These are phyloP conservation scores for Austrofundulus limnaeus DNA, from an alignment of 2,113 vertebrate species.

Conservation along the genomic window DNA sequence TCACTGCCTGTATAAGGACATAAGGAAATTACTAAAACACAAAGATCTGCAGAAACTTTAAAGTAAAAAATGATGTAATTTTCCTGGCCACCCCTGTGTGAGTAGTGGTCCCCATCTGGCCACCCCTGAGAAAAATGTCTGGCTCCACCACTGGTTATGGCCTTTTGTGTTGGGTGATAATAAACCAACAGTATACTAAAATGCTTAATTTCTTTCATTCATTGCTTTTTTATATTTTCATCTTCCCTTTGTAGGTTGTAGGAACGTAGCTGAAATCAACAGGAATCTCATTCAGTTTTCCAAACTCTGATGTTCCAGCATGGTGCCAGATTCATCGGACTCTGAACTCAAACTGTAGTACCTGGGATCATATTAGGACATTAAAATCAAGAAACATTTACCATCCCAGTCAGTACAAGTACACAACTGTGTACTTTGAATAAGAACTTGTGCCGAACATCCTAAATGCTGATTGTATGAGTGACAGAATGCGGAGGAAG, in stretches of 20 bases:
- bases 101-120: too few species aligned
- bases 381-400: slow-evolving; percentile 2
- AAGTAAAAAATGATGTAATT: too few species aligned
- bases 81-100: too few species aligned
- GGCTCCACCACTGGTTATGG: too few species aligned
- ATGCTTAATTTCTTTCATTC: neutral
- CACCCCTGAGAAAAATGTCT: too few species aligned
- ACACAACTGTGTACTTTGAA: neutral
- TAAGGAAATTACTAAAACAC: too few species aligned
- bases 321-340: neutral
- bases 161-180: too few species aligned
- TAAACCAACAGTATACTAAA: too few species aligned
- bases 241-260: slow-evolving; percentile 76
- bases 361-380: slow-evolving; percentile 1
- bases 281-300: slow-evolving; percentile 82
- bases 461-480: slow-evolving; percentile 3
- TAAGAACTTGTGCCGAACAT: neutral
- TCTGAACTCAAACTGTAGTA: neutral
- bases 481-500: slow-evolving; percentile 7
- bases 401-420: neutral
- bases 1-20: too few species aligned
- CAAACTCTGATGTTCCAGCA: slow-evolving; percentile 70
- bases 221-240: neutral
- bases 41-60: too few species aligned
- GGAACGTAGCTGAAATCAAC: slow-evolving; percentile 83